Base-by-base conservation (phyloP, 2,113 vertebrate species). In the Ptyas mucosa region DNA sequence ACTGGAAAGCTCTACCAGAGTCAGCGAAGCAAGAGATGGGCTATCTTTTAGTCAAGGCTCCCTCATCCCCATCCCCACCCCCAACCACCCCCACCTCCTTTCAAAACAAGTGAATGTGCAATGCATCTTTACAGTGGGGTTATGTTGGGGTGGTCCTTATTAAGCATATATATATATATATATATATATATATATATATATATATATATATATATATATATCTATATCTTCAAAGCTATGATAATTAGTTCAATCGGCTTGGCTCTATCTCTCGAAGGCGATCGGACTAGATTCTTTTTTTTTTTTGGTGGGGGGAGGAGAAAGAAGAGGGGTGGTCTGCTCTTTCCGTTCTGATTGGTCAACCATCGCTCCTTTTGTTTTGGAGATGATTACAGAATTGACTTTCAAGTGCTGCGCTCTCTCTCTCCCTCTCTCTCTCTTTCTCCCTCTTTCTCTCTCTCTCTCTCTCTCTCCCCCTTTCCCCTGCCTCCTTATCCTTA, bases 301-400 rank as follows among this genome's bases (percentile, higher is more conserved):
- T 75, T 52, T 21, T 64, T 90, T 90, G 8, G 49, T 46, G 64
- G 54, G 91, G 92, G 23, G 11, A 21, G 43, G 5, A 8, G 24
- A 2, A n/a, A 21, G 8, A 23, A 85, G 90, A 20, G 55, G 0
- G 0, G 34, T 85, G 52, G 86, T 91, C 87, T 91, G 53, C 69
- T 90, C 88, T 94, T 96, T 89, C 54, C 29, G 61, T 93, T 89
- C 88, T 92, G 93, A 93, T 90, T 93, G 94, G 88, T 88, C 64
- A 93, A 92, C 91, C 93, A 85, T 90, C 89, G 93, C 34, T 97
- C 81, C 75, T 96, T 96, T 95, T 88, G 54, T 95, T 95, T 93
- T 91, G 49, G 93, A 87, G 94, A 90, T 95, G 94, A 91, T 96
- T 92, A 91, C 92, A 88, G 93, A 89, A 94, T 20, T 95, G 75